A percentile compares a stretch with the other conserved stretches of the same genome.
phyloP scores from a whole-genome alignment of 2,888 invertebrate species.

The Chalcis sispes region DNA sequence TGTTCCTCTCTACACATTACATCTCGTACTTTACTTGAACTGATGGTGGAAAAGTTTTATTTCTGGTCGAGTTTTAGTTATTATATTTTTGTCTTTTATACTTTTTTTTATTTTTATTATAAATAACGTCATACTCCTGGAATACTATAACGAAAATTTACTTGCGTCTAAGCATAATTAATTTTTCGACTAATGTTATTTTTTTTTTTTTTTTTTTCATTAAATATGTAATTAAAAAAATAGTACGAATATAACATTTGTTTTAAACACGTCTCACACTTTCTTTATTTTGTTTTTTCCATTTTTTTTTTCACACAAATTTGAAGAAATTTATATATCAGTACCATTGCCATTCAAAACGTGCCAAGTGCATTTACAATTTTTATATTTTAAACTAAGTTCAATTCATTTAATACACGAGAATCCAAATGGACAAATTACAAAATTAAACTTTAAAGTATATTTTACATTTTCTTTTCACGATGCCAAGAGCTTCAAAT shows the following conservation, averaged over 20 bases:
- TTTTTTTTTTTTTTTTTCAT: constrained; percentile 10
- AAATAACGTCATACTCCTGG: constrained; percentile 10
- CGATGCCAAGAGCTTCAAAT: neutral
- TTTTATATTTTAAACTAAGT: constrained; percentile 5
- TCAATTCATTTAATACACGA: constrained; percentile 9
- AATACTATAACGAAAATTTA: constrained; percentile 24
- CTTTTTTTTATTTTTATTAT: constrained; percentile 23
- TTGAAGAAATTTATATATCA: constrained; percentile 38
- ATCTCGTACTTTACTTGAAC: neutral
- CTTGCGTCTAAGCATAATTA: constrained; percentile 29
- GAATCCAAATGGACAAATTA: constrained; percentile 8
- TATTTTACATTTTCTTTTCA: neutral
- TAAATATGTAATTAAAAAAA: constrained; percentile 31
- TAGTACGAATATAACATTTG: constrained; percentile 36
- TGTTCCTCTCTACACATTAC: neutral
- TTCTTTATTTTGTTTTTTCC: constrained; percentile 1
- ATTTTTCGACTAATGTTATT: constrained; percentile 19
- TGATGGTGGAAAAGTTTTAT: constrained; percentile 44
- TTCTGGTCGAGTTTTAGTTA: constrained; percentile 4
- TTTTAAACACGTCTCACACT: constrained; percentile 13
- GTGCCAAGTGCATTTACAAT: constrained; percentile 28
- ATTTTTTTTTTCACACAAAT: constrained; percentile 27
- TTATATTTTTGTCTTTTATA: constrained; percentile 21
- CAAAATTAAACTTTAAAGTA: constrained; percentile 12
- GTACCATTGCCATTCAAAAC: constrained; percentile 8